Evolutionary conservation across 2,888 invertebrate genomes (phyloP), one percentile per base, ranked within the genome.

Genomic region (Macrosiphum euphorbiae): DNA sequence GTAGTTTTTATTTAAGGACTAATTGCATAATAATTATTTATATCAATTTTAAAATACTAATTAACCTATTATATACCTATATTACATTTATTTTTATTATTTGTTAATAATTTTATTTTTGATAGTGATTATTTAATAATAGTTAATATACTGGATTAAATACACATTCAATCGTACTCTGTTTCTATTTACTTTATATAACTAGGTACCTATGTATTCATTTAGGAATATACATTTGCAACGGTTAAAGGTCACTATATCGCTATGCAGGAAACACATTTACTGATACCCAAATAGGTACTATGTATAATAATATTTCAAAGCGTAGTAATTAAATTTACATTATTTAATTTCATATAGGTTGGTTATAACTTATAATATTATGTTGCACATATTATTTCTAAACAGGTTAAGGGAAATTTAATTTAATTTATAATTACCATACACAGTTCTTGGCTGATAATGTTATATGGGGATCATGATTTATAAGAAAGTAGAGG

Each of bases 201-300:
- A 78, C 78, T 35, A 78, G 35, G 35, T 78, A 35, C 35, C 8
- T 78, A 52, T 78, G 7, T 35, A 78, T n/a, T 78, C 20, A 20
- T 78, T 78, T 78, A 78, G 20, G n/a, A 87, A 50, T 87, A 87
- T 50, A 87, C 20, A 52, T 50, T 50, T 87, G 50, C 87, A n/a
- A 87, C n/a, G 87, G 52, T 87, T 87, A 87, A 87, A 87, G 87
- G 50, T 87, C 87, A 87, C 50, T 50, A 52, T 78, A 35, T 87
- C 20, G 50, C 50, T 50, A n/a, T 20, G n/a, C 20, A 87, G 50
- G 50, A 50, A 50, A 28, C n/a, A 52, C 8, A 47, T 87, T 52
- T 87, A 50, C 87, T 50, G 50, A 87, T 87, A 87, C 28, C 50
- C 50, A 87, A 87, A n/a, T n/a, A 87, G n/a, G 20, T 50, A 28